Base-by-base conservation (phyloP, 2,888 invertebrate species). In the Halictus ligatus region DNA sequence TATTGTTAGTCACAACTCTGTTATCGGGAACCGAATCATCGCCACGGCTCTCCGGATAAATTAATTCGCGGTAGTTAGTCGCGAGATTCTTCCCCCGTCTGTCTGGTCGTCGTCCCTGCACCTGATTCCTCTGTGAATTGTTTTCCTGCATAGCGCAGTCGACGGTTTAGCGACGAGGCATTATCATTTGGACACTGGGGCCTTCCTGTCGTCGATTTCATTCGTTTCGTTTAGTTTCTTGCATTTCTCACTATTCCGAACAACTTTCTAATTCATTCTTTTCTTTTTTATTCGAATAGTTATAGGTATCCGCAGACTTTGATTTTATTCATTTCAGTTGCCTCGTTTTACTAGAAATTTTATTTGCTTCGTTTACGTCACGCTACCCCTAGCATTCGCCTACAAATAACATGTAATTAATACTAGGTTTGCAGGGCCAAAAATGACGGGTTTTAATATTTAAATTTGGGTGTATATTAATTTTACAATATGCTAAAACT, bases 21-120 rank as follows among this genome's bases (percentile, higher is more conserved):
- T 79, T 81, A 76, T 46, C 46, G 18, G 29, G 74, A 67, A 79
- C 76, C 79, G 75, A 82, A 85, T 82, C 58, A 75, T 80, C 46
- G 29, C 12, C 50, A 15, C 18, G 74, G 77, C 77, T 74, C 78
- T 64, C 40, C 13, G 71, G 25, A 18, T 78, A 64, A 81, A 84
- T 84, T 85, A 54, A n/a, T 83, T 75, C 71, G 18, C 21, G 25
- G 10, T 15, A 21, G 54, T 73, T 84, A 71, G n/a, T 6, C 76
- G 21, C 15, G n/a, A 35, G 46, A 76, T 76, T 77, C 46, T 81
- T 83, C 25, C 21, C 58, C 54, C 7, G 18, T 3, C 35, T 25
- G 71, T 7, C 15, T 29, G 21, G 10, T 29, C 29, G 29, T 18
- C 18, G 29, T 64, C 29, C 64, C 18, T 18, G 64, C 64, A 29